Evolutionary conservation across 2,113 vertebrate species (phyloP).

Genomic region (Pungitius pungitius): DNA sequence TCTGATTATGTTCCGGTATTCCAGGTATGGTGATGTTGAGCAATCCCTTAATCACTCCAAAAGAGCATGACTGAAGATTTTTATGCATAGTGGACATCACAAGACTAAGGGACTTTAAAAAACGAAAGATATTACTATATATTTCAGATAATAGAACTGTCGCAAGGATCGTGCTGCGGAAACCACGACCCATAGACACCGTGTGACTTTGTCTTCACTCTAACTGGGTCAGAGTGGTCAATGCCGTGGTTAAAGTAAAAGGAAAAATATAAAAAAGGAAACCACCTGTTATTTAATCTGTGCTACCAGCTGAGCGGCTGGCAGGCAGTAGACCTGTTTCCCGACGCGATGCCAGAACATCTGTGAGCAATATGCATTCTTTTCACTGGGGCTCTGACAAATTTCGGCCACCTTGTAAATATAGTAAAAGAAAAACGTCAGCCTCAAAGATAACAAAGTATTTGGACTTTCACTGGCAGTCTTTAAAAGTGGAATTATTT

Average conservation of each 20-base stretch:
- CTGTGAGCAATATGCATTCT: slow-evolving; percentile 75
- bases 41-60: slow-evolving; percentile 25
- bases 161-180: neutral
- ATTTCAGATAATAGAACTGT: neutral
- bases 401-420: slow-evolving; percentile 51
- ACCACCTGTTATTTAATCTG: slow-evolving; percentile 70
- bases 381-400: slow-evolving; percentile 46
- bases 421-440: slow-evolving; percentile 44
- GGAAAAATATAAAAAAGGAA: slow-evolving; percentile 52
- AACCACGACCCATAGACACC: slow-evolving; percentile 20
- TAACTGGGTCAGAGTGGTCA: slow-evolving; percentile 13
- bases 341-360: neutral
- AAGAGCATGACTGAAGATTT: neutral
- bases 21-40: slow-evolving; percentile 6
- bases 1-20: slow-evolving; percentile 6
- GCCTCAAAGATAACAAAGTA: slow-evolving; percentile 8
- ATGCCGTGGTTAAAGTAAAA: slow-evolving; percentile 12
- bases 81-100: slow-evolving; percentile 7
- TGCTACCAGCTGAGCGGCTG: slow-evolving; percentile 67
- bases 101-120: neutral
- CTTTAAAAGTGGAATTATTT: neutral
- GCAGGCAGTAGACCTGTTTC: slow-evolving; percentile 58
- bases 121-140: neutral
- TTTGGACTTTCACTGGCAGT: neutral
- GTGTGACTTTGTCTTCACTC: neutral